Base-by-base conservation (phyloP, 2,888 invertebrate species). In the Drosophila algonquin region DNA sequence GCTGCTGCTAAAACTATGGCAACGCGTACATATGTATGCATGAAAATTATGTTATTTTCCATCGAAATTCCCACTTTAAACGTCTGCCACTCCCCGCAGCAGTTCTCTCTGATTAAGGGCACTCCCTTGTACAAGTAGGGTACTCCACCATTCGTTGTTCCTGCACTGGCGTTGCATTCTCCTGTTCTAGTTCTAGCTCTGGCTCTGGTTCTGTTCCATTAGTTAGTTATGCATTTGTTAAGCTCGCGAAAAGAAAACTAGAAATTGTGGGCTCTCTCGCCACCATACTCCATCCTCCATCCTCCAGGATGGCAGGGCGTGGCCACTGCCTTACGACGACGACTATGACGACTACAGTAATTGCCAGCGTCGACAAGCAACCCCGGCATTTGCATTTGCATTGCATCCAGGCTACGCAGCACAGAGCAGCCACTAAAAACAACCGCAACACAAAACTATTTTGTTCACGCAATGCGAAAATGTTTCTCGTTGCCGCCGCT, bases 361-460 rank as follows among this genome's bases (percentile, higher is more conserved):
- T 89, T 84, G 83, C 85, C 87, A 76, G 54, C 62, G 63, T 62
- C 68, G 75, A 40, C 14, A 40, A 6, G 3, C 35, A 35, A 4
- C 35, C 10, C 35, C 5, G 5, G 35, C 40, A 40, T 40, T 40
- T 40, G n/a, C 14, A 40, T 40, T 40, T 40, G n/a, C 40, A n/a
- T n/a, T 40, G 40, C 40, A 40, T 54, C 48, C 59, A 54, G 50
- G 35, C 54, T 18, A 46, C 14, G 57, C 54, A 59, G 51, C 57
- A 52, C 75, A 45, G 32, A 47, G 53, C 70, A 63, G 74, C 81
- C 74, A 81, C 85, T 79, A 75, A 89, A 87, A 87, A 74, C 86
- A 79, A 89, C 88, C 88, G 75, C 89, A 87, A 87, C 85, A 87
- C 85, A 86, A 85, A 85, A 85, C 89, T 89, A 85, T 85, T 85